These are phyloP conservation scores for Neosalanx taihuensis DNA, from an alignment of 2,797 vertebrate species.

Conservation along the genomic window DNA sequence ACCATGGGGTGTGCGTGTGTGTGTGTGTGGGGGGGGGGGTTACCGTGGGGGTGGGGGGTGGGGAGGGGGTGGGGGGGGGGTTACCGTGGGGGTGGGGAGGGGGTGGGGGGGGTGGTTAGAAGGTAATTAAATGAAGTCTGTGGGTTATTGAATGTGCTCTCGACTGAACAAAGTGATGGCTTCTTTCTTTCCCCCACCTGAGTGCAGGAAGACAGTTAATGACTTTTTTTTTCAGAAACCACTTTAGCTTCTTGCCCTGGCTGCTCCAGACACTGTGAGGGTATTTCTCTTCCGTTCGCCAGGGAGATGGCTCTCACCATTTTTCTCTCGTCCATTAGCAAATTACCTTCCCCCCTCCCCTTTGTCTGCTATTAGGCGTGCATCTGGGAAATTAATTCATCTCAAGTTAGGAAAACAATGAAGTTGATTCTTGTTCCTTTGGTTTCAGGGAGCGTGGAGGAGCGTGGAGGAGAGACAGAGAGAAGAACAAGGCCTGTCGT, in stretches of 20 bases:
- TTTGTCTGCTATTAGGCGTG: slow-evolving; percentile 59
- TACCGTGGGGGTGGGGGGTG: not conserved
- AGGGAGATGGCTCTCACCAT: slow-evolving; percentile 43
- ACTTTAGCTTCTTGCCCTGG: slow-evolving; percentile 48
- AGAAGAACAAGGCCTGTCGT: slow-evolving; percentile 39
- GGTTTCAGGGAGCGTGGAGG: slow-evolving; percentile 16
- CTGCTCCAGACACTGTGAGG: slow-evolving; percentile 37
- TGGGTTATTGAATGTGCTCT: slow-evolving; percentile 63
- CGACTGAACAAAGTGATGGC: slow-evolving; percentile 47
- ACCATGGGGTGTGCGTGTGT: too few relatives aligned
- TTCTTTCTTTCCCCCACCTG: slow-evolving; percentile 37
- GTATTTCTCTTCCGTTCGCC: slow-evolving; percentile 33
- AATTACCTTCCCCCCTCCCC: slow-evolving; percentile 61
- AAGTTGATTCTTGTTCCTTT: slow-evolving; percentile 43
- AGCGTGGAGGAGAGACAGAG: slow-evolving; percentile 18
- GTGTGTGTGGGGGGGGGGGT: not conserved
- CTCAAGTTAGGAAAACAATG: slow-evolving; percentile 60
- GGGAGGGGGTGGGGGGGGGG: not conserved
- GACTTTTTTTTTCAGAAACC: slow-evolving; percentile 60
- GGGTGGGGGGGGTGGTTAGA: slow-evolving; percentile 23
- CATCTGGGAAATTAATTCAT: slow-evolving; percentile 59
- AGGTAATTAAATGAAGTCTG: slow-evolving; percentile 72
- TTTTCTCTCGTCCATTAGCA: slow-evolving; percentile 74
- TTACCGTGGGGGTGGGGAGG: too few relatives aligned
- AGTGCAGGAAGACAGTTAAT: slow-evolving; percentile 66